Evolutionary conservation across 2,797 vertebrate genomes (phyloP).

Genomic region (Astyanax mexicanus): DNA sequence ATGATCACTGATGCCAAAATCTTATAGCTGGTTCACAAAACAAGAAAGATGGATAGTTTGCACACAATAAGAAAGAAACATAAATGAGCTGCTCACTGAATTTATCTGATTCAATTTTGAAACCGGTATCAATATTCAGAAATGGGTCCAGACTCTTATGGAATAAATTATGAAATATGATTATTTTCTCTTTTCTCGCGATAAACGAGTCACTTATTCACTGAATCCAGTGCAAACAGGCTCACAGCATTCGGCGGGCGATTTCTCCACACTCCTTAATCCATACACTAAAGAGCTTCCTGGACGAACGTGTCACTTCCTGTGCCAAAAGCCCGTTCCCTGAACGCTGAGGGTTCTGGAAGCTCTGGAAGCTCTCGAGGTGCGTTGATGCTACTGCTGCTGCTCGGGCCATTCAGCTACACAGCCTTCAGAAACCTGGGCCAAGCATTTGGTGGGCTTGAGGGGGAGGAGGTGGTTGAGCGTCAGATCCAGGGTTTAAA

Average conservation of each 20-base stretch:
- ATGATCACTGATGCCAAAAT: no score
- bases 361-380: slow-evolving; percentile 38
- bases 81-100: no score
- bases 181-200: slow-evolving; percentile 55
- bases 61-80: no score
- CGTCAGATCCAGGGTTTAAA: slow-evolving; percentile 26
- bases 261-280: slow-evolving; percentile 53
- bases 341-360: no score
- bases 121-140: no score
- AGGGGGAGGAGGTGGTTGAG: slow-evolving; percentile 1
- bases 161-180: slow-evolving; percentile 49
- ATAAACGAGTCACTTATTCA: slow-evolving; percentile 70
- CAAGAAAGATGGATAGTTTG: no score
- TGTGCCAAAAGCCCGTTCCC: slow-evolving; percentile 57
- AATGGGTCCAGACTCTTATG: no score
- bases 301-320: slow-evolving; percentile 43
- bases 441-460: slow-evolving; percentile 15
- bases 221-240: slow-evolving; percentile 54
- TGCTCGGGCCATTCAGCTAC: slow-evolving; percentile 25
- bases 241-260: slow-evolving; percentile 45
- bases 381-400: slow-evolving; percentile 23
- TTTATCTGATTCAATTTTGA: no score
- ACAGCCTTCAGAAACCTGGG: slow-evolving; percentile 35
- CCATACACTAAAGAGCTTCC: slow-evolving; percentile 41
- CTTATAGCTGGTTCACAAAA: no score